These are phyloP conservation scores for Lepidonotus clava DNA, from an alignment of 2,888 invertebrate species.

Conservation along the genomic window DNA sequence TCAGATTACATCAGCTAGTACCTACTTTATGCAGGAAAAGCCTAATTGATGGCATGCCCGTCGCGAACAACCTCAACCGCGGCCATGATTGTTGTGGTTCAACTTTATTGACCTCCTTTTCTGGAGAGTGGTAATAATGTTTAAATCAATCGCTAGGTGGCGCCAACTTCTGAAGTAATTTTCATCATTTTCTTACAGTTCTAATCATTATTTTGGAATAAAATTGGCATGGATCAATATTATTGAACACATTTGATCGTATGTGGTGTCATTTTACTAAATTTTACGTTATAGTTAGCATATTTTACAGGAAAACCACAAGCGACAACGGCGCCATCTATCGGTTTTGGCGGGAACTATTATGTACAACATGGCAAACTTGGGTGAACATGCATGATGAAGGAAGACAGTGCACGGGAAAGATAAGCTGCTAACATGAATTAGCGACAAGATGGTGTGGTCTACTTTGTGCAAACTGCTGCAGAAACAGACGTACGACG, in stretches of 20 bases:
- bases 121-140: neutral
- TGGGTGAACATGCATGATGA: neutral
- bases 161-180: no score
- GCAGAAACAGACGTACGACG: conserved; percentile 75
- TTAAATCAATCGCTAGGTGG: neutral
- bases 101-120: neutral
- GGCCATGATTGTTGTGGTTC: conserved; percentile 40
- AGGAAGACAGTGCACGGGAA: neutral
- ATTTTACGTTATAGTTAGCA: no score
- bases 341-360: neutral
- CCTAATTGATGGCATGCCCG: no score
- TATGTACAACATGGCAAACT: conserved; percentile 13
- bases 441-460: conserved; percentile 21
- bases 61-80: no score
- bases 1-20: no score
- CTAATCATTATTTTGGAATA: no score
- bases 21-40: no score
- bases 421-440: neutral
- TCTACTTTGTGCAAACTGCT: conserved; percentile 71
- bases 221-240: no score
- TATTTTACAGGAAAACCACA: no score
- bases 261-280: no score
- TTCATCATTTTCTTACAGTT: no score
- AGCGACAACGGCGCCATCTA: neutral
- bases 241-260: no score